Percentiles rank a stretch among this genome's conserved stretches.
Evolutionary conservation across 2,888 invertebrate genomes (phyloP).

Genomic region (Phytoseiulus persimilis): DNA sequence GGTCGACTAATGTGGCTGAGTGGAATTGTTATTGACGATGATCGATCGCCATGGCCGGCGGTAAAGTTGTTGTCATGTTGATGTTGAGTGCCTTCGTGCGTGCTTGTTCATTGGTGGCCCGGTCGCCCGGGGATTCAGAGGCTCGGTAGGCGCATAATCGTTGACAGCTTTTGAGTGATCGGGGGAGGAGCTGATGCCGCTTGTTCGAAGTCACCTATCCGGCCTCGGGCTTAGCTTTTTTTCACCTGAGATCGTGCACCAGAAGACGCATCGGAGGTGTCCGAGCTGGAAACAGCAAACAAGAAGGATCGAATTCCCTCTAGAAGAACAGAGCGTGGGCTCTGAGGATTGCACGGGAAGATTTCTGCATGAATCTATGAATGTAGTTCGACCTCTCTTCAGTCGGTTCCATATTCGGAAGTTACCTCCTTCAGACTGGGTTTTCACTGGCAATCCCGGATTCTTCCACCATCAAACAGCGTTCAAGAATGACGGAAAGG

Average conservation of each 20-base stretch:
- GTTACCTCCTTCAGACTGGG: too few species aligned
- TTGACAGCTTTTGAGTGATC: slow-evolving; percentile 5
- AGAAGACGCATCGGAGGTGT: not conserved
- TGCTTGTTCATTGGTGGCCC: not conserved
- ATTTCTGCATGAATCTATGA: too few species aligned
- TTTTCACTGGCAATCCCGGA: too few species aligned
- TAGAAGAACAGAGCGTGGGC: too few species aligned
- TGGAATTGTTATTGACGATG: not conserved
- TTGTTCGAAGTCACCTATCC: not conserved
- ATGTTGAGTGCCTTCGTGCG: not conserved
- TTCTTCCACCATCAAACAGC: too few species aligned
- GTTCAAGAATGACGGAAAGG: too few species aligned
- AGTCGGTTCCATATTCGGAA: too few species aligned
- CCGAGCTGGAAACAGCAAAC: not conserved
- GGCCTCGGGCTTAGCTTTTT: not conserved
- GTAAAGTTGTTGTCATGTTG: not conserved
- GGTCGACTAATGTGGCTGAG: not conserved
- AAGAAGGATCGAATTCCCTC: too few species aligned
- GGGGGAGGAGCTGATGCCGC: not conserved
- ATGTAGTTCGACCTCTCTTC: too few species aligned
- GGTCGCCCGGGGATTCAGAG: not conserved
- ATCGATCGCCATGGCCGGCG: not conserved
- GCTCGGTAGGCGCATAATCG: not conserved
- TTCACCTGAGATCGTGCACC: not conserved
- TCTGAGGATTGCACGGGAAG: too few species aligned